Base-by-base conservation (phyloP, 2,113 vertebrate genomes). In the Eulemur rufifrons region DNA sequence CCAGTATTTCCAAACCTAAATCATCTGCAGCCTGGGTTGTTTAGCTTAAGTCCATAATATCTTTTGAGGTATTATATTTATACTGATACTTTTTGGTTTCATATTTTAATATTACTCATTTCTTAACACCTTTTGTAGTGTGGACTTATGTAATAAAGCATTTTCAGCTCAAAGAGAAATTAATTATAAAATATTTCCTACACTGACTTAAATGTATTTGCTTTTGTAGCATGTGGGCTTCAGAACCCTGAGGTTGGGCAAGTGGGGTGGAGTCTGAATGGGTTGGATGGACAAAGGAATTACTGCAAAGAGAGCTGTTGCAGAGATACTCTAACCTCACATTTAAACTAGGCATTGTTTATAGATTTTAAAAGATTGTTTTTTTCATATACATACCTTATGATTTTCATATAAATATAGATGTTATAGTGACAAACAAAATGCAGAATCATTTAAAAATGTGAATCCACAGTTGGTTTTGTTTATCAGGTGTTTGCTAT, bases 31-130 rank as follows among this genome's bases (percentile, higher is more conserved):
- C 11, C 34, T 88, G 47, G 10, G 27, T 69, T 71, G 18, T 64
- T 89, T 78, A 69, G 17, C 25, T 73, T 87, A 81, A 88, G 77
- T 54, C 34, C 6, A 15, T 27, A 68, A 12, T 56, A 54, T 52
- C 4, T 73, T 93, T 81, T 76, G 18, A 89, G 21, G n/a, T 78
- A 3, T 56, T 86, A 10, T 63, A 32, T 93, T 87, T 71, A 37
- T 61, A 71, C 34, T 45, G 14, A 32, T 18, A 73, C 8, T 25
- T 88, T 94, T 66, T 59, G 23, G 21, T 86, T 47, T 80, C 29
- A 20, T 85, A 50, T 90, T 91, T 94, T 93, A 39, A 85, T 95
- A 45, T 66, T 63, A 74, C 17, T 63, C 50, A 45, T 83, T 64
- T 88, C 50, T 87, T 80, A 47, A 66, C 37, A 59, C 6, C 7